Evolutionary conservation across 2,888 invertebrate genomes (phyloP).

Genomic region (Fragum sueziense): DNA sequence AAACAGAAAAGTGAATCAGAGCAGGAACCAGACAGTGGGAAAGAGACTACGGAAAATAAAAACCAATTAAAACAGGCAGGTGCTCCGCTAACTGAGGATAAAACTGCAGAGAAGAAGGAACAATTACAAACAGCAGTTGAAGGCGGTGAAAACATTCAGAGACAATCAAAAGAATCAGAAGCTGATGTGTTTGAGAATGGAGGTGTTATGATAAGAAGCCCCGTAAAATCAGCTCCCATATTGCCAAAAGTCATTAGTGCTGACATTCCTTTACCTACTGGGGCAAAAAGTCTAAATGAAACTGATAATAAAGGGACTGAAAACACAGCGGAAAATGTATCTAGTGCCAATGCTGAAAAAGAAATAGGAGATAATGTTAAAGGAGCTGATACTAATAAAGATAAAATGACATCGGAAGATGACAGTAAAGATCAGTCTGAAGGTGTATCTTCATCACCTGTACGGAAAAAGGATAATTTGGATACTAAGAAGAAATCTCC

Average conservation of each 20-base stretch:
- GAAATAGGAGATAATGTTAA: conserved; percentile 8
- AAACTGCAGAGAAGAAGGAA: not conserved
- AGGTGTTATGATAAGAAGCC: not conserved
- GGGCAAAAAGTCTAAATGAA: not conserved
- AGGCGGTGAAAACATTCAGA: not conserved
- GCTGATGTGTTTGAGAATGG: conserved; percentile 39
- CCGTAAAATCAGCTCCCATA: conserved; percentile 34
- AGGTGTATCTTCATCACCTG: not conserved
- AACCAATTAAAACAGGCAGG: not conserved
- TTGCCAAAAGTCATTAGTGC: conserved; percentile 52
- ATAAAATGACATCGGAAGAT: conserved; percentile 15
- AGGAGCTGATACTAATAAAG: conserved; percentile 20
- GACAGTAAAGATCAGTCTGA: not conserved
- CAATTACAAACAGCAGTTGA: not conserved
- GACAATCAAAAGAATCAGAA: conserved; percentile 3
- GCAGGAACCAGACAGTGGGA: conserved; percentile 24
- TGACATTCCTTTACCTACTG: conserved; percentile 39
- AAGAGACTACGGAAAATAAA: conserved; percentile 27
- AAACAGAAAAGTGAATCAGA: conserved; percentile 23
- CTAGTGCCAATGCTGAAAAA: too few relatives aligned
- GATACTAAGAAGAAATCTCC: not conserved
- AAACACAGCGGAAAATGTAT: conserved; percentile 4
- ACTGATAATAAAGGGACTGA: not conserved
- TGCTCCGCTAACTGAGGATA: not conserved
- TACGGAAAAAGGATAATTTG: not conserved